Conservation (phyloP, 2,113 vertebrate species). For the Centropus bengalensis region DNA sequence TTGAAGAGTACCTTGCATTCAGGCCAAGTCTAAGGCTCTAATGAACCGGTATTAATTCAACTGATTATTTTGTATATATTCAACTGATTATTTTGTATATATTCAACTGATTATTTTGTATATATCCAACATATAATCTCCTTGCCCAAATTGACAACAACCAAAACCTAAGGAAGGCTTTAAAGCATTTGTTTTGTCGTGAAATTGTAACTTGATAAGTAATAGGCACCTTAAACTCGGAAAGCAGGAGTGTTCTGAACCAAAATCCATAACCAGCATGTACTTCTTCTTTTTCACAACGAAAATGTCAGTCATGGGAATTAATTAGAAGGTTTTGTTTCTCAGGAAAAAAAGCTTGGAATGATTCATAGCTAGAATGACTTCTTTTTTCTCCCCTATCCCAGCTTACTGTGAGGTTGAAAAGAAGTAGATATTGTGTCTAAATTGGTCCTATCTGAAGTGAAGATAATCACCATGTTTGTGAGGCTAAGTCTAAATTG, state of each 20-base stretch:
- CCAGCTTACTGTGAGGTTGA: background rate
- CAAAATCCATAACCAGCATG: background rate
- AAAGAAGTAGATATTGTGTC: background rate
- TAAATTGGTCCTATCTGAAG: background rate
- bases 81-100: background rate
- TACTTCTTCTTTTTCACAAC: background rate
- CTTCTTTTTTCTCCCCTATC: background rate
- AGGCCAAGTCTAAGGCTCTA: background rate
- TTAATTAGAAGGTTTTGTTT: background rate
- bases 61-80: background rate
- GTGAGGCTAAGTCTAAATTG: background rate
- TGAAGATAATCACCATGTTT: background rate
- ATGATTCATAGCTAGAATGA: background rate
- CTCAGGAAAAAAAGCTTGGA: conserved; percentile 11
- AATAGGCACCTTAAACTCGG: background rate
- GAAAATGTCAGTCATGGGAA: background rate
- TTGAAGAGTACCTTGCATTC: background rate
- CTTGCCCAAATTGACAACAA: background rate
- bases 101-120: too few species aligned
- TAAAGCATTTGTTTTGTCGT: background rate
- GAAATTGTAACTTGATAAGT: background rate
- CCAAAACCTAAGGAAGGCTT: background rate
- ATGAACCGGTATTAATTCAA: background rate
- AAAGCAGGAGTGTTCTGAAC: background rate
- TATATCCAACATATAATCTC: background rate